Evolutionary conservation across 2,113 vertebrate species (phyloP).

Genomic region (Pseudolaguvia tuberculata): DNA sequence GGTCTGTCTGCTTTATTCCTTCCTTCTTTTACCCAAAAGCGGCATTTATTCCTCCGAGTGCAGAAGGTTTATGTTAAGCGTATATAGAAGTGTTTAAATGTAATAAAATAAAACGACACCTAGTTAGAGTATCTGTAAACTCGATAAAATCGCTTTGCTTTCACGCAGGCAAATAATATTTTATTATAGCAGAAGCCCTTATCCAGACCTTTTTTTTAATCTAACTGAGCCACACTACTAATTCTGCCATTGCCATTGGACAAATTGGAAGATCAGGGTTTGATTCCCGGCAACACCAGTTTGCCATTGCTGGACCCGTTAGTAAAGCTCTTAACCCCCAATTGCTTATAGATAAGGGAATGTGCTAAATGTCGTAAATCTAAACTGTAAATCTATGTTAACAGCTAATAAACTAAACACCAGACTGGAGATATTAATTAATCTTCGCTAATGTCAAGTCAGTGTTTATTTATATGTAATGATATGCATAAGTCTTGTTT

Average conservation of each 20-base stretch:
- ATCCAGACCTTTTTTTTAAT: too few relatives aligned
- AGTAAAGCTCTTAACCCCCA: too few relatives aligned
- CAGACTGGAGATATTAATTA: background rate
- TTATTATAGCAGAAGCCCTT: too few relatives aligned
- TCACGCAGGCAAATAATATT: background rate
- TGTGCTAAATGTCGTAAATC: too few relatives aligned
- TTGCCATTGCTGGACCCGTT: too few relatives aligned
- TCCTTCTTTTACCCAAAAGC: background rate
- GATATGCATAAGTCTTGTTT: background rate
- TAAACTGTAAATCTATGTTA: too few relatives aligned
- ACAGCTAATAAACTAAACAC: too few relatives aligned
- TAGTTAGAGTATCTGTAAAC: background rate
- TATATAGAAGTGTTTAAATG: background rate
- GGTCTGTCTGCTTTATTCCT: constrained; percentile 14
- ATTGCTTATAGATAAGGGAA: too few relatives aligned
- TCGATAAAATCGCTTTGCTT: background rate
- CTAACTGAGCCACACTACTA: too few relatives aligned
- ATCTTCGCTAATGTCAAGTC: background rate
- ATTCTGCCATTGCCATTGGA: too few relatives aligned
- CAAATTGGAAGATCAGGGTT: too few relatives aligned
- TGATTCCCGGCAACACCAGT: too few relatives aligned
- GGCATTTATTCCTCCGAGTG: background rate
- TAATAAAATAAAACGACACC: background rate
- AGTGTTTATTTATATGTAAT: background rate
- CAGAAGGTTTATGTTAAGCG: background rate